Evolutionary conservation across 2,888 invertebrate genomes (phyloP), one percentile per base, ranked within the genome.

Genomic region (Cephalotes varians): DNA sequence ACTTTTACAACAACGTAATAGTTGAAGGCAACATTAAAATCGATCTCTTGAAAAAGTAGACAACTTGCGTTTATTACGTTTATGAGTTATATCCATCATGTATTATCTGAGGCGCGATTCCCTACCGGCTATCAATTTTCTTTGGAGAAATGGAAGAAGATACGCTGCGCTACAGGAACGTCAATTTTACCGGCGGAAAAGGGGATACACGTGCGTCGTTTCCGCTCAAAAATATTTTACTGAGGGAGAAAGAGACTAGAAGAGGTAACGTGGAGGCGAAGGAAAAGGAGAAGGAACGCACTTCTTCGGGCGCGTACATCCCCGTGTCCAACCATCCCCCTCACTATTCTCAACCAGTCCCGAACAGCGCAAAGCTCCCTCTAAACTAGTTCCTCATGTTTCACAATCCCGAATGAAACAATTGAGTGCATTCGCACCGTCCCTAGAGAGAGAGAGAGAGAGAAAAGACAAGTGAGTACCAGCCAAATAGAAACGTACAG

Each of bases 361-460:
- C 51, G 71, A 74, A 72, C 77, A 87, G 85, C 82, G 86, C 81
- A 90, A 88, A 90, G 88, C 88, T 88, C 86, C 85, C 80, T 84
- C 87, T 90, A 90, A 82, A 83, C 84, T 73, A 88, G 88, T 88
- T 90, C 82, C 90, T 88, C 88, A 80, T 90, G 88, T 84, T 86
- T 86, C 83, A 86, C 88, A 88, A 88, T 88, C 86, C 82, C 83
- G 79, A 83, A 56, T 81, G 87, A 79, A 81, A 84, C 93, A 93
- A 93, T 93, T 89, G 92, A 92, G 91, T 89, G 90, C 86, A 82
- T 86, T 81, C 79, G 74, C 87, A 82, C 84, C 80, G 86, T 90
- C 88, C 71, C 88, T 21, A 28, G 28, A 25, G 88, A 80, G 88
- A 89, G 72, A 80, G 77, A 28, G 28, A 25, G 88, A 80, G 88